Conservation (phyloP, 2,113 vertebrate species). For the Pantherophis guttatus region DNA sequence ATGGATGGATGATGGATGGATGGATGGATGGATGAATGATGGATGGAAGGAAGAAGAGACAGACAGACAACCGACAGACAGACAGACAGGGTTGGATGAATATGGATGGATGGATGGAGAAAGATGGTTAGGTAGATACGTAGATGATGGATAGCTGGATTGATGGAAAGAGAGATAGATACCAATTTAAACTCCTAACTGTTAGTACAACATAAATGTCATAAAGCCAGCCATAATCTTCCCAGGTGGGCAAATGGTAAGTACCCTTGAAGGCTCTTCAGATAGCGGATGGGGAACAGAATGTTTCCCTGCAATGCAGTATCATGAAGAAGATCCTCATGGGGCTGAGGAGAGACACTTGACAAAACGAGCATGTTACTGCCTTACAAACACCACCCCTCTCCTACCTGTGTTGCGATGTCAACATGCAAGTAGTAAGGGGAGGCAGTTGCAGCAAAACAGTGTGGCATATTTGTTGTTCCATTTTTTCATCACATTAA, state of each 20-base stretch:
- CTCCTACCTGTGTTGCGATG: background rate
- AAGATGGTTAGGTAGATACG: too few relatives aligned
- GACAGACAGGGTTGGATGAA: too few relatives aligned
- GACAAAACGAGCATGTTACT: background rate
- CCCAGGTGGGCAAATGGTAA: background rate
- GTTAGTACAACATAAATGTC: background rate
- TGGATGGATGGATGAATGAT: too few relatives aligned
- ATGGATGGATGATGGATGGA: too few relatives aligned
- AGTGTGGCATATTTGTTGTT: background rate
- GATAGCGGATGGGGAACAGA: background rate
- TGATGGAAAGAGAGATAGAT: background rate
- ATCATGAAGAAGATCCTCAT: background rate
- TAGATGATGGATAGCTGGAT: too few relatives aligned
- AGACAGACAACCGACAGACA: too few relatives aligned
- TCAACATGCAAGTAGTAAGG: background rate
- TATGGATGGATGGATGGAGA: too few relatives aligned
- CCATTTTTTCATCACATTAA: background rate
- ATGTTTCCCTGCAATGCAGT: background rate
- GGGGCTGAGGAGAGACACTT: background rate
- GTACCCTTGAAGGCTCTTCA: background rate
- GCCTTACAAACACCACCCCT: background rate
- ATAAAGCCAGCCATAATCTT: background rate
- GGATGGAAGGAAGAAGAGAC: too few relatives aligned
- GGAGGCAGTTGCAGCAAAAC: background rate
- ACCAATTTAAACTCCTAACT: background rate